Percentiles rank a stretch among this genome's conserved stretches.
These are phyloP conservation scores for Clarias laeviceps DNA, from an alignment of 2,797 vertebrate species.

Conservation along the genomic window DNA sequence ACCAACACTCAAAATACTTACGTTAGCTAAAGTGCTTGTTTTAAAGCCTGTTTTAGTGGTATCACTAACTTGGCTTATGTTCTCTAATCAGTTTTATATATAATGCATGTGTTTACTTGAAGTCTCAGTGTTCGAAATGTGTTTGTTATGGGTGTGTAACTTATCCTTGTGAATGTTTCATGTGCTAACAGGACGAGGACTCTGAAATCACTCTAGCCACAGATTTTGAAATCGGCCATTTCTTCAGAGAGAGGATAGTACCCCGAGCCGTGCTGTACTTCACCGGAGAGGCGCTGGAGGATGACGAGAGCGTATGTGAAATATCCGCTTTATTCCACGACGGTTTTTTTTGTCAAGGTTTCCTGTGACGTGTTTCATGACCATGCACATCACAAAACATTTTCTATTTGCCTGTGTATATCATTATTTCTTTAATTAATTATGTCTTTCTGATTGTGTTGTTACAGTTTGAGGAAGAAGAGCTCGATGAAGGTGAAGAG, in stretches of 20 bases:
- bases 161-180: not conserved
- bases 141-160: not conserved
- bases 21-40: not conserved
- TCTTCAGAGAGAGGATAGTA: slow-evolving; percentile 97
- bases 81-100: not conserved
- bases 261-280: slow-evolving; percentile 98
- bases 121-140: not conserved
- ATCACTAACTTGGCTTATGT: not conserved
- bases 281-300: slow-evolving; percentile 95
- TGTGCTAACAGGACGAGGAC: slow-evolving; percentile 87
- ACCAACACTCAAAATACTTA: not conserved
- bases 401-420: not conserved
- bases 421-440: too few species aligned
- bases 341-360: not conserved
- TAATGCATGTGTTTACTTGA: not conserved
- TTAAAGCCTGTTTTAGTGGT: not conserved
- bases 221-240: slow-evolving; percentile 97
- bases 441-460: slow-evolving; percentile 19
- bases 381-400: not conserved
- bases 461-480: slow-evolving; percentile 92
- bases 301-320: slow-evolving; percentile 87
- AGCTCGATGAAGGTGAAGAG: slow-evolving; percentile 93
- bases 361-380: not conserved
- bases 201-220: slow-evolving; percentile 91
- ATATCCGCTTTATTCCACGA: too few species aligned